Evolutionary conservation across 2,888 invertebrate species (phyloP).

Genomic region (Choristoneura rosaceana): DNA sequence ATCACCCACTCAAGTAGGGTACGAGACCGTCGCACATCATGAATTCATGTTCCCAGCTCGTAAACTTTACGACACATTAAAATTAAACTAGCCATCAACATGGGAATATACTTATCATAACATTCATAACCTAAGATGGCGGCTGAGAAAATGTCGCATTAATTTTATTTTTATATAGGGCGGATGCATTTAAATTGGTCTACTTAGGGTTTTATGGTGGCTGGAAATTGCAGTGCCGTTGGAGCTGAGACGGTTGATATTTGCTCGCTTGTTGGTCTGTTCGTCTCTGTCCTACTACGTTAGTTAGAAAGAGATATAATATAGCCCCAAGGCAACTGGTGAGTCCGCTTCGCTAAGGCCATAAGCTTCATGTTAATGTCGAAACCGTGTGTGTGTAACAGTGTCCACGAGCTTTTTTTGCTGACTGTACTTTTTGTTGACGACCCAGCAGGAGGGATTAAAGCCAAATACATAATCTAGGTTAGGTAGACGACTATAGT

Average conservation of each 20-base stretch:
- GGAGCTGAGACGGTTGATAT: neutral
- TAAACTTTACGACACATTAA: conserved; percentile 39
- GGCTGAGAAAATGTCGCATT: conserved; percentile 19
- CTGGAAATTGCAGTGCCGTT: conserved; percentile 1
- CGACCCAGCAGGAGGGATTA: too few relatives aligned
- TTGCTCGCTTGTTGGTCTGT: neutral
- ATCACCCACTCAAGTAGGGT: neutral
- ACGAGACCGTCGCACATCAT: conserved; percentile 14
- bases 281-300: neutral
- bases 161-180: conserved; percentile 36
- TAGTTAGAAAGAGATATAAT: neutral
- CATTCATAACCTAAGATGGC: conserved; percentile 31
- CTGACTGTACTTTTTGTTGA: too few relatives aligned
- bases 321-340: neutral
- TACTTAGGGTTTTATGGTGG: conserved; percentile 23
- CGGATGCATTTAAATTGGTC: conserved; percentile 30
- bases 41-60: conserved; percentile 28
- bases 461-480: too few relatives aligned
- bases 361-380: neutral
- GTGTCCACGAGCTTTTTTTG: too few relatives aligned
- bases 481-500: too few relatives aligned
- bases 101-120: conserved; percentile 36
- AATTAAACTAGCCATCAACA: conserved; percentile 38
- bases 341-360: neutral
- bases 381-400: too few relatives aligned